These are phyloP conservation scores for Aleiodes alternator DNA, from an alignment of 2,888 invertebrate genomes.

Conservation along the genomic window DNA sequence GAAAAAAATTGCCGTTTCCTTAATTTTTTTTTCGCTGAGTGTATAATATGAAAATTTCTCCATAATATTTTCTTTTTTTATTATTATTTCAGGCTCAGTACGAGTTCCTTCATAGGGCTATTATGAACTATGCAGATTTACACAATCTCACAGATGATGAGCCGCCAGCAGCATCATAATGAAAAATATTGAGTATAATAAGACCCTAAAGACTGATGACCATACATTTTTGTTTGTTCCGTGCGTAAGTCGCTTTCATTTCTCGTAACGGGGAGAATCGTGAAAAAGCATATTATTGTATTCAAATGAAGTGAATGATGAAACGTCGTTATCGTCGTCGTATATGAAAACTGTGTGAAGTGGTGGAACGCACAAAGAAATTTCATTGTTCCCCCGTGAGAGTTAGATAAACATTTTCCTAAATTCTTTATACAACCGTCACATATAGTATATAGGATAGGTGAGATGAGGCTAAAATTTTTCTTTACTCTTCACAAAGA, in stretches of 20 bases:
- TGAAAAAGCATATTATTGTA: neutral
- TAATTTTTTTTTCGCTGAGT: too few species aligned
- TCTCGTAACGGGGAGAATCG: slow-evolving; percentile 35
- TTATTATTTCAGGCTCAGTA: slow-evolving; percentile 87
- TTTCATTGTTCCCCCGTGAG: slow-evolving; percentile 40
- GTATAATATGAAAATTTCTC: too few species aligned
- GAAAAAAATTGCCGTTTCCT: too few species aligned
- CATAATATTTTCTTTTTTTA: too few species aligned
- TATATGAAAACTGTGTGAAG: neutral
- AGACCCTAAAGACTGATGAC: slow-evolving; percentile 55
- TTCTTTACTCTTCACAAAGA: too few species aligned
- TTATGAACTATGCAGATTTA: slow-evolving; percentile 91
- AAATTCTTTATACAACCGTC: slow-evolving; percentile 33
- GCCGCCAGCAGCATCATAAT: slow-evolving; percentile 65
- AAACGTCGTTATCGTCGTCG: neutral
- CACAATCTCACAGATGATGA: slow-evolving; percentile 84
- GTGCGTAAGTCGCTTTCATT: slow-evolving; percentile 51
- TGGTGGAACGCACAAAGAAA: slow-evolving; percentile 54
- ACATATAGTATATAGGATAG: neutral
- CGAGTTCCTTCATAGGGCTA: slow-evolving; percentile 94
- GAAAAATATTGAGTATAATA: slow-evolving; percentile 43
- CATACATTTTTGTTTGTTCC: slow-evolving; percentile 44
- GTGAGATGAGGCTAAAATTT: too few species aligned
- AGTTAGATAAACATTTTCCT: slow-evolving; percentile 22
- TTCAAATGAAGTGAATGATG: neutral